Base-by-base conservation (phyloP, 2,797 vertebrate species). In the Orientallactaga sibirica region DNA sequence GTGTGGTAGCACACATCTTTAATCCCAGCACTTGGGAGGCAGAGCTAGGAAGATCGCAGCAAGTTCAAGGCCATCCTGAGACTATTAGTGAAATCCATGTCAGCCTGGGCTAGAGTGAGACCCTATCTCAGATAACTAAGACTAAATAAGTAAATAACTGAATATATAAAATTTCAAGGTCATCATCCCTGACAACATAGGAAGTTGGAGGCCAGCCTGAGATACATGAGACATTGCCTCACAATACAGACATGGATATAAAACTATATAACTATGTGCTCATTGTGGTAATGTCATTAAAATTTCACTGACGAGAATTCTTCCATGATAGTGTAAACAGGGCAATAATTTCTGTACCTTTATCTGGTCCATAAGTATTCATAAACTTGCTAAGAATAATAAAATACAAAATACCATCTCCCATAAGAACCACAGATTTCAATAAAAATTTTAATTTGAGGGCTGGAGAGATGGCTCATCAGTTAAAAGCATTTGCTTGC, bases 301-400 rank as follows among this genome's bases (percentile, higher is more conserved):
- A 92, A 87, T 90, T 67, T 88, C 83, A 83, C 22, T 87, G 16
- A 73, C 52, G 18, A 77, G 7, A 25, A 8, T 94, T 16, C 75
- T 78, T 92, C 25, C 14, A 33, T 18, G 62, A n/a, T 15, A 88
- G 19, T 29, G 10, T 43, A 83, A 81, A 94, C 1, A 88, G 68
- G n/a, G 76, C 33, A 89, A 29, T 71, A 70, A 92, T 12, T n/a
- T 84, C 74, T 86, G 58, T 86, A 55, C 43, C 76, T 89, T 79
- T 75, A 80, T 22, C 5, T 83, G 33, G 88, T 71, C 33, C 27
- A 2, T 33, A 81, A 79, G 29, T 67, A 86, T 68, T 43, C 87
- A 37, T 48, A 90, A 86, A 88, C 79, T 67, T 82, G 48, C 76
- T 93, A 88, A 93, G n/a, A 92, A 93, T 87, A 91, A 89, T 55